phyloP scores from a whole-genome alignment of 2,797 vertebrate species.

The Pelodytes ibericus region DNA sequence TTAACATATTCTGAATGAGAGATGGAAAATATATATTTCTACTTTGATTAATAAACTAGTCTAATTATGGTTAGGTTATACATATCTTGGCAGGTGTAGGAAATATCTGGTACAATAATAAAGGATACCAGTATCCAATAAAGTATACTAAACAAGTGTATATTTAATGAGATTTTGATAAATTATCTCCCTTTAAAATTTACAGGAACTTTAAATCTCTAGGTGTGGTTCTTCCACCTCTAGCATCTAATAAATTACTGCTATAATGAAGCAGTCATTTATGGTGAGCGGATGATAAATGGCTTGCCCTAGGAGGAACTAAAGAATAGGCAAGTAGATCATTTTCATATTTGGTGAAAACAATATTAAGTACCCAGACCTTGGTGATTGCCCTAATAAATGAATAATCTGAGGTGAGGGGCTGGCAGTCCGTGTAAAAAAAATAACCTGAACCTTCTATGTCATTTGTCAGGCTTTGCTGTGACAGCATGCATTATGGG shows the following conservation, averaged over 20 bases:
- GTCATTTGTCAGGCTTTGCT: conserved; percentile 80
- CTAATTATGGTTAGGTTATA: conserved; percentile 49
- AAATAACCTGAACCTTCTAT: conserved; percentile 78
- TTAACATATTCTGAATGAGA: too few relatives aligned
- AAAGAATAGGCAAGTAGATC: conserved; percentile 88
- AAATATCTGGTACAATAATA: conserved; percentile 61
- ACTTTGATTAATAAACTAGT: conserved; percentile 48
- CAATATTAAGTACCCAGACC: conserved; percentile 85
- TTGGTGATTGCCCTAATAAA: conserved; percentile 85
- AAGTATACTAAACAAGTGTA: conserved; percentile 38
- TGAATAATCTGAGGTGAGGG: conserved; percentile 87
- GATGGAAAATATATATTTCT: conserved; percentile 30
- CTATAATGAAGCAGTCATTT: conserved; percentile 88
- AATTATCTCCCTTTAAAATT: conserved; percentile 88
- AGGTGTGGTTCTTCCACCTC: conserved; percentile 82
- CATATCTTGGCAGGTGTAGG: conserved; percentile 28
- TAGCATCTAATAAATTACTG: conserved; percentile 84
- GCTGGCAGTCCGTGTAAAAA: conserved; percentile 82
- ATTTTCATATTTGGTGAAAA: conserved; percentile 92
- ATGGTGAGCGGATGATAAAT: conserved; percentile 81
- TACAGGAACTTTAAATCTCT: conserved; percentile 84
- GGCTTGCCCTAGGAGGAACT: conserved; percentile 81
- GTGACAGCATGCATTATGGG: conserved; percentile 86
- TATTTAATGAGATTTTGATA: conserved; percentile 76
- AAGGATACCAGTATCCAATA: conserved; percentile 8